phyloP scores from a whole-genome alignment of 1,140 invertebrate genomes.

The Sipha flava region DNA sequence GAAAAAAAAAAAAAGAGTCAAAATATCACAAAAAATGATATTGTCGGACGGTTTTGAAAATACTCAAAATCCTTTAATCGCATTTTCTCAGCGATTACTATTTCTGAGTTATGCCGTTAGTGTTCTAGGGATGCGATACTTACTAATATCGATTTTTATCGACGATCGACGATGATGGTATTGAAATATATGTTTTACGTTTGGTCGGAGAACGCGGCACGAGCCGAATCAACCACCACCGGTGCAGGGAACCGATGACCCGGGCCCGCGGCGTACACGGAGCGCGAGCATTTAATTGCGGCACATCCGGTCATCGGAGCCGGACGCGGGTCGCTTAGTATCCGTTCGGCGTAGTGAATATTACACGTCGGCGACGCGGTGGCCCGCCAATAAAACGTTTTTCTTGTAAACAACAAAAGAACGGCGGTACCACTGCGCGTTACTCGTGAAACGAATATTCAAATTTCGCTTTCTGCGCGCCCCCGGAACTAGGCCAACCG shows the following conservation, averaged over 20 bases:
- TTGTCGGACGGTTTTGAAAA: no score
- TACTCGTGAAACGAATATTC: constrained; percentile 16
- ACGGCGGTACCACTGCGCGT: neutral
- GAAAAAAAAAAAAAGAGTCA: no score
- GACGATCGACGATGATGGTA: no score
- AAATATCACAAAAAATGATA: no score
- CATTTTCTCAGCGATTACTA: no score
- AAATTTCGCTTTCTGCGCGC: constrained; percentile 11
- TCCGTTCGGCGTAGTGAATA: constrained; percentile 2
- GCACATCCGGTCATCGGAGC: neutral
- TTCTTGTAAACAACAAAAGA: constrained; percentile 29
- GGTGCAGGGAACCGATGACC: neutral
- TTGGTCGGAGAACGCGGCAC: no score
- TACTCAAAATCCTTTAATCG: no score
- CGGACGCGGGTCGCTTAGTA: neutral
- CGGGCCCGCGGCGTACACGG: neutral
- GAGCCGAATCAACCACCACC: no score
- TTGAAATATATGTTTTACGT: no score
- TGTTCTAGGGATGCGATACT: no score
- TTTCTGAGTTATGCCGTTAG: no score
- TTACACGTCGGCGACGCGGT: neutral
- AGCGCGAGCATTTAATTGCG: constrained; percentile 9
- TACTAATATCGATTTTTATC: no score
- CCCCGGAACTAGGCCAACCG: constrained; percentile 26
- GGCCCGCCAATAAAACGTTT: constrained; percentile 15